phyloP scores from a whole-genome alignment of 2,113 vertebrate genomes.

The Cephalophus harveyi region DNA sequence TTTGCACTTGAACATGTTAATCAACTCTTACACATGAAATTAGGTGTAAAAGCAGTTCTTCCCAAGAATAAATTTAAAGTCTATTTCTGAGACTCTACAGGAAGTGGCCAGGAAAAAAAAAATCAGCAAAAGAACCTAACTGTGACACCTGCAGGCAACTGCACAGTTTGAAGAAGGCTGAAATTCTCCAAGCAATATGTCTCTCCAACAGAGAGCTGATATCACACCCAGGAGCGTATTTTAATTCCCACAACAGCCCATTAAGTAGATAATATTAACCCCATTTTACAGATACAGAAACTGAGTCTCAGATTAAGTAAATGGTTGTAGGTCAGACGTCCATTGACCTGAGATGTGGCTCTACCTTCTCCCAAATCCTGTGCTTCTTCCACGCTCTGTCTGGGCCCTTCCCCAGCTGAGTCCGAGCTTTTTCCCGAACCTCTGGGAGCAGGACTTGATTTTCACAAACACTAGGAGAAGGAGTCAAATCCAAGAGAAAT shows the following conservation, averaged over 20 bases:
- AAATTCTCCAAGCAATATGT: background rate
- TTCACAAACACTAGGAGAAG: background rate
- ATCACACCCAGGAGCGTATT: background rate
- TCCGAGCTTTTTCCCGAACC: background rate
- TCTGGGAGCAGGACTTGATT: background rate
- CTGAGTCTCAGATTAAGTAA: background rate
- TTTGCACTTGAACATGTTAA: background rate
- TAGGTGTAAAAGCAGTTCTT: background rate
- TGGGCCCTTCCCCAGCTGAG: background rate
- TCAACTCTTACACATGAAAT: background rate
- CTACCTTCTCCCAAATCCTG: background rate
- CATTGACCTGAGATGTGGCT: background rate
- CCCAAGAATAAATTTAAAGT: background rate
- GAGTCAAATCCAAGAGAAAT: background rate
- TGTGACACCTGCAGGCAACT: background rate
- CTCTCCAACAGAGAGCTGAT: background rate
- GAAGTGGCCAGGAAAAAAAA: background rate
- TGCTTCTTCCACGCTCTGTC: background rate
- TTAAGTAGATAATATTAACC: background rate
- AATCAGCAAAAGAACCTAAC: background rate
- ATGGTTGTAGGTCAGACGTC: too few relatives aligned
- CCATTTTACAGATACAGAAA: background rate
- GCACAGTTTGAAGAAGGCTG: background rate
- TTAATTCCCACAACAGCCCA: background rate
- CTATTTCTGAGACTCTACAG: background rate